These are phyloP conservation scores for Axis porcinus DNA, from an alignment of 2,113 vertebrate species.

Conservation along the genomic window DNA sequence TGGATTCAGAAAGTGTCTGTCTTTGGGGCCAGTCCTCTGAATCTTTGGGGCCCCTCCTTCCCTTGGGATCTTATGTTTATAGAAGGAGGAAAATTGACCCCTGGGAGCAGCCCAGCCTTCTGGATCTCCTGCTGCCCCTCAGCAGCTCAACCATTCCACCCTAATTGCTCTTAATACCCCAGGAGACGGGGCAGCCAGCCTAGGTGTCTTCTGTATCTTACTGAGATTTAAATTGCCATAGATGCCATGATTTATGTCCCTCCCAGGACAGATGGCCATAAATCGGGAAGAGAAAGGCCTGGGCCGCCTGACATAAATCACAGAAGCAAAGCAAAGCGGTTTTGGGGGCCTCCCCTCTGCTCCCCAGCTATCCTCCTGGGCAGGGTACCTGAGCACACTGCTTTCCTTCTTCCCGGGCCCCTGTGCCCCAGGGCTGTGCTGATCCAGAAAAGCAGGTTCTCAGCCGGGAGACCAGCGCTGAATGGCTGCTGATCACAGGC, in stretches of 20 bases:
- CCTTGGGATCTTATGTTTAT: not conserved
- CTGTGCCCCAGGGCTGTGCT: not conserved
- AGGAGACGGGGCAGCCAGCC: not conserved
- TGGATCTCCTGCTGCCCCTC: not conserved
- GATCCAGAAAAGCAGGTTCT: not conserved
- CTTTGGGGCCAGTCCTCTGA: not conserved
- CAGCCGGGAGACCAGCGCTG: not conserved
- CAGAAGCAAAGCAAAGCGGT: not conserved
- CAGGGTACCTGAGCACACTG: not conserved
- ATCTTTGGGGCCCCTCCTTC: not conserved
- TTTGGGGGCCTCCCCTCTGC: not conserved
- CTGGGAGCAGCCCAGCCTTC: not conserved
- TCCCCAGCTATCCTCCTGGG: not conserved
- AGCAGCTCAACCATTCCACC: not conserved
- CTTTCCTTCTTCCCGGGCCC: not conserved
- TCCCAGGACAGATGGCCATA: conserved; percentile 13
- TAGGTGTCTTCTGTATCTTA: conserved; percentile 24
- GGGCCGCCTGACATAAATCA: not conserved
- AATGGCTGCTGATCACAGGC: accelerated
- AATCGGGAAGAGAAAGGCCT: not conserved
- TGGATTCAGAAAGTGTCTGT: not conserved
- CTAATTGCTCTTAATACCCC: conserved; percentile 19
- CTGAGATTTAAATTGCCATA: conserved; percentile 35
- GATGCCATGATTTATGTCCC: not conserved
- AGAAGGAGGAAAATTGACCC: not conserved